Evolutionary conservation across 2,888 invertebrate species (phyloP).

Genomic region (Andricus curvator): DNA sequence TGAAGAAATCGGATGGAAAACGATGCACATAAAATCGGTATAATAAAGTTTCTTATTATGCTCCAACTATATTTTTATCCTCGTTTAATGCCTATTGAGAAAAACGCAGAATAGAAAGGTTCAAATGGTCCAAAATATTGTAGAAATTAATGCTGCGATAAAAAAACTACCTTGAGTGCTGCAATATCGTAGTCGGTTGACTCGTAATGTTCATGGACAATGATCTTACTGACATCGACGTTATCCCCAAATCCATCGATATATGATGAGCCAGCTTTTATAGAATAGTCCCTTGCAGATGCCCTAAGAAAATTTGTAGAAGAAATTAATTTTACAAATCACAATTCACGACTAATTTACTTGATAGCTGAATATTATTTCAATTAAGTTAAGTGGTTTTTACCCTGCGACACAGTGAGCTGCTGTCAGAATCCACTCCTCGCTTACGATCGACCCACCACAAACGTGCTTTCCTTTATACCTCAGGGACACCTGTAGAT

Average conservation of each 20-base stretch:
- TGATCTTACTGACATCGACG: constrained; percentile 45
- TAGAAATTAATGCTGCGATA: too few relatives aligned
- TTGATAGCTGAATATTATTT: neutral
- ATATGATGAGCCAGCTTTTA: constrained; percentile 56
- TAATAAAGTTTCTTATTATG: neutral
- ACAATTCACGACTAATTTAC: neutral
- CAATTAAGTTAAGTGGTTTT: constrained; percentile 1
- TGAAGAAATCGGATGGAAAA: neutral
- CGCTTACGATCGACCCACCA: constrained; percentile 71
- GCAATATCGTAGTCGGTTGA: constrained; percentile 69
- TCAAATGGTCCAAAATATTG: neutral
- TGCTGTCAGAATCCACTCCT: constrained; percentile 70
- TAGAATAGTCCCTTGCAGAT: constrained; percentile 30
- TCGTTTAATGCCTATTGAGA: neutral
- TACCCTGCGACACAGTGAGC: constrained; percentile 69
- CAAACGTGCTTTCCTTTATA: constrained; percentile 65
- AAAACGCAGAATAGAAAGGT: neutral
- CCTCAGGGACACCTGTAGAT: constrained; percentile 67
- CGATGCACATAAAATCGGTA: neutral
- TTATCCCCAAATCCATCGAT: constrained; percentile 51
- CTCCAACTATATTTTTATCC: neutral
- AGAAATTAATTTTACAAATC: neutral
- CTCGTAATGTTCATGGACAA: constrained; percentile 67
- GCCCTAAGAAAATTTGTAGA: neutral
- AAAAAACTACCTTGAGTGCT: constrained; percentile 51